phyloP scores from a whole-genome alignment of 2,888 invertebrate genomes.

The Hydrotaea cyrtoneurina region DNA sequence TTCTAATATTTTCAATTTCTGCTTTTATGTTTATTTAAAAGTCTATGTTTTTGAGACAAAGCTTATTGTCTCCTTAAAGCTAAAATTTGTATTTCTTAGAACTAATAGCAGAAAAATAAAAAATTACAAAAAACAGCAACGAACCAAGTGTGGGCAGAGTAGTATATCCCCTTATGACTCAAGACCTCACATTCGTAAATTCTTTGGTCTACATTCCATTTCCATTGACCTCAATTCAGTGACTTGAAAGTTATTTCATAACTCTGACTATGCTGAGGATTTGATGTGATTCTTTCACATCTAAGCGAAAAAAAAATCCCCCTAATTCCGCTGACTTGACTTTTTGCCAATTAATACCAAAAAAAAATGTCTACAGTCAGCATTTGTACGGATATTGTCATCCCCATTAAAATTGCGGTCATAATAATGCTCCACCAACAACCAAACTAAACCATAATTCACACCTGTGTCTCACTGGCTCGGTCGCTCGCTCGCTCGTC shows the following conservation, averaged over 20 bases:
- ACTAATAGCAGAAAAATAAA: too few species aligned
- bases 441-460: background rate
- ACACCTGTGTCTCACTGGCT: slow-evolving; percentile 19
- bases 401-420: slow-evolving; percentile 12
- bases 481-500: background rate
- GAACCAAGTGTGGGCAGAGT: too few species aligned
- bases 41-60: too few species aligned
- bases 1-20: too few species aligned
- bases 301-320: background rate
- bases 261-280: background rate
- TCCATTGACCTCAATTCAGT: slow-evolving; percentile 10
- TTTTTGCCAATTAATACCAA: slow-evolving; percentile 11
- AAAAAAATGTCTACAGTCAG: background rate
- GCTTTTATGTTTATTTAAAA: too few species aligned
- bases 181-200: background rate
- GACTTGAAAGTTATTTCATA: background rate
- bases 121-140: too few species aligned
- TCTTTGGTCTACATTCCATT: too few species aligned
- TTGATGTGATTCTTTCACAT: background rate
- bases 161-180: too few species aligned
- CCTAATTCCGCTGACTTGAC: background rate
- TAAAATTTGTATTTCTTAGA: too few species aligned
- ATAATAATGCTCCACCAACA: background rate
- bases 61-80: too few species aligned
- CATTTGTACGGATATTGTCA: slow-evolving; percentile 9